phyloP scores from a whole-genome alignment of 2,888 invertebrate genomes.

The Drosophila infuscata region DNA sequence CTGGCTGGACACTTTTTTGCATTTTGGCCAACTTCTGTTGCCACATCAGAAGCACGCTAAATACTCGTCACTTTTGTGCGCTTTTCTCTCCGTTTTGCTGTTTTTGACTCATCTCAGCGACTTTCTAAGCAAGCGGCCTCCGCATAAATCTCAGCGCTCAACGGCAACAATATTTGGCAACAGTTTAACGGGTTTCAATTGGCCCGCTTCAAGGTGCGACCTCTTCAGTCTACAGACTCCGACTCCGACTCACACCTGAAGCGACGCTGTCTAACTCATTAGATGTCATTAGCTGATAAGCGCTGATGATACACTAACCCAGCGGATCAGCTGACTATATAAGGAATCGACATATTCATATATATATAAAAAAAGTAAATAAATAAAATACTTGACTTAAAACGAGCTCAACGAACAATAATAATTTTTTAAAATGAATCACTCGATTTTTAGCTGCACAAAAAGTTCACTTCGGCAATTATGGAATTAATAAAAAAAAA shows the following conservation, averaged over 20 bases:
- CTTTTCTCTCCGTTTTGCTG: background rate
- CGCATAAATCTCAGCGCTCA: slow-evolving; percentile 34
- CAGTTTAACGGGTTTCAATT: slow-evolving; percentile 74
- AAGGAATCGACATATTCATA: background rate
- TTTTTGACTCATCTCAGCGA: slow-evolving; percentile 61
- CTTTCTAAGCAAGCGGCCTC: slow-evolving; percentile 63
- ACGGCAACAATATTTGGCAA: slow-evolving; percentile 67
- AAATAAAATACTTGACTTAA: background rate
- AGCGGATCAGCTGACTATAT: background rate
- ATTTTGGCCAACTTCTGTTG: slow-evolving; percentile 38
- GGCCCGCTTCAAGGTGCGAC: slow-evolving; percentile 63
- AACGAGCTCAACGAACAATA: no score
- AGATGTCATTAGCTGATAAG: slow-evolving; percentile 79
- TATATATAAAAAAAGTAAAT: background rate
- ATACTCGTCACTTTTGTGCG: slow-evolving; percentile 25
- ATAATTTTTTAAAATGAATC: background rate
- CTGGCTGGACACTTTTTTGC: slow-evolving; percentile 18
- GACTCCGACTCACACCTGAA: slow-evolving; percentile 56
- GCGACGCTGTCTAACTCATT: slow-evolving; percentile 72
- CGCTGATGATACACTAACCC: slow-evolving; percentile 43
- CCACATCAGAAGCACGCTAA: slow-evolving; percentile 16
- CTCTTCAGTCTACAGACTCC: slow-evolving; percentile 5
- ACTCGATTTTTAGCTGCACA: background rate
- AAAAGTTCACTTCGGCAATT: background rate
- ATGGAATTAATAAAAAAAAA: background rate